Conservation (phyloP, 2,113 vertebrate species). For the Chrysemys picta region DNA sequence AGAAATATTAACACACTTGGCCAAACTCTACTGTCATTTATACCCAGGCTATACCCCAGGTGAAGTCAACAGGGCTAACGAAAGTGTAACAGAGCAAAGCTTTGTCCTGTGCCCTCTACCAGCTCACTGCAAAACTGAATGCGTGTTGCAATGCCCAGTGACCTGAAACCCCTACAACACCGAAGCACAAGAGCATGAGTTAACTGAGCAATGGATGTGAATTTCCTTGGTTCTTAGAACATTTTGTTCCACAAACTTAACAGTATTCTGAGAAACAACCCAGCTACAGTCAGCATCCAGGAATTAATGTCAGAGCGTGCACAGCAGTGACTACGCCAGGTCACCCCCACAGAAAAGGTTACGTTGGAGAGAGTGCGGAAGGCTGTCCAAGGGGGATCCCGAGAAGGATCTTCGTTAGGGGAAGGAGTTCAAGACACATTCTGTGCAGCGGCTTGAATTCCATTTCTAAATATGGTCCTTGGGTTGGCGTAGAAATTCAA, state of each 20-base stretch:
- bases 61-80: background rate
- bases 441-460: background rate
- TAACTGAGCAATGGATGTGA: background rate
- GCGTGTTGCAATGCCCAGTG: background rate
- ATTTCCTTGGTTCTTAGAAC: background rate
- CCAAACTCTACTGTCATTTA: background rate
- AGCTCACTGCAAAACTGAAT: background rate
- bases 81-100: background rate
- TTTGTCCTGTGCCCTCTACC: background rate
- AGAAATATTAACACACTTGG: background rate
- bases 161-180: background rate
- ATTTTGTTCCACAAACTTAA: background rate
- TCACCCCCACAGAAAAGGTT: background rate
- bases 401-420: background rate
- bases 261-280: background rate
- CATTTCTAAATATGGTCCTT: background rate
- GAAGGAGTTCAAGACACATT: background rate
- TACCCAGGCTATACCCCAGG: background rate
- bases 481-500: background rate
- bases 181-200: background rate
- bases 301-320: background rate
- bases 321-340: background rate
- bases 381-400: background rate
- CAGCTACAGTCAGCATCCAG: background rate
- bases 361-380: background rate